A percentile compares a stretch with the other conserved stretches of the same genome.
Conservation (phyloP, 2,888 invertebrate species). For the Plusia festucae region DNA sequence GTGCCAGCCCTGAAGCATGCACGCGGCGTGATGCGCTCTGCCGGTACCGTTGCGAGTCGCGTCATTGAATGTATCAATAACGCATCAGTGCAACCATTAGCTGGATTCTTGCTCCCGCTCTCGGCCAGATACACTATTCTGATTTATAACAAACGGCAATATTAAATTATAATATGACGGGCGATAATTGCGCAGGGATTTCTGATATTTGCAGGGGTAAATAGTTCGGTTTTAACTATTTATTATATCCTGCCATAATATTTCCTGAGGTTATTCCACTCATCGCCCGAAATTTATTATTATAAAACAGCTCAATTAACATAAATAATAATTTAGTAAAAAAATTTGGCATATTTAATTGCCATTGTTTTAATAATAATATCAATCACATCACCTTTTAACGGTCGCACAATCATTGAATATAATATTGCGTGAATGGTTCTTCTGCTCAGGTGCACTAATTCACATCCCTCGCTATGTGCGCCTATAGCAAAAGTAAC, state of each 20-base stretch:
- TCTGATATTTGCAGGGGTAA: neutral
- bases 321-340: too few relatives aligned
- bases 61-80: slow-evolving; percentile 67
- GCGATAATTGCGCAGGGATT: neutral
- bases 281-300: too few relatives aligned
- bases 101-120: slow-evolving; percentile 56
- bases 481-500: slow-evolving; percentile 35
- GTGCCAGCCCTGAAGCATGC: slow-evolving; percentile 50
- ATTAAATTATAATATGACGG: slow-evolving; percentile 16
- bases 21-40: slow-evolving; percentile 56
- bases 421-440: too few relatives aligned
- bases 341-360: too few relatives aligned
- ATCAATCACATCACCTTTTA: too few relatives aligned
- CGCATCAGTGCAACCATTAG: slow-evolving; percentile 65
- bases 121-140: slow-evolving; percentile 54
- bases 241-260: neutral
- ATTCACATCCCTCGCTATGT: slow-evolving; percentile 14
- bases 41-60: slow-evolving; percentile 60
- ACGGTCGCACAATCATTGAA: too few relatives aligned
- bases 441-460: neutral
- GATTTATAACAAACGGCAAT: slow-evolving; percentile 49
- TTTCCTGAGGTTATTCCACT: too few relatives aligned
- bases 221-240: neutral
- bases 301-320: too few relatives aligned
- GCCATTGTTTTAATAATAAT: too few relatives aligned